Evolutionary conservation across 2,888 invertebrate genomes (phyloP), one percentile per base, ranked within the genome.

Genomic region (Epiblema foenella): DNA sequence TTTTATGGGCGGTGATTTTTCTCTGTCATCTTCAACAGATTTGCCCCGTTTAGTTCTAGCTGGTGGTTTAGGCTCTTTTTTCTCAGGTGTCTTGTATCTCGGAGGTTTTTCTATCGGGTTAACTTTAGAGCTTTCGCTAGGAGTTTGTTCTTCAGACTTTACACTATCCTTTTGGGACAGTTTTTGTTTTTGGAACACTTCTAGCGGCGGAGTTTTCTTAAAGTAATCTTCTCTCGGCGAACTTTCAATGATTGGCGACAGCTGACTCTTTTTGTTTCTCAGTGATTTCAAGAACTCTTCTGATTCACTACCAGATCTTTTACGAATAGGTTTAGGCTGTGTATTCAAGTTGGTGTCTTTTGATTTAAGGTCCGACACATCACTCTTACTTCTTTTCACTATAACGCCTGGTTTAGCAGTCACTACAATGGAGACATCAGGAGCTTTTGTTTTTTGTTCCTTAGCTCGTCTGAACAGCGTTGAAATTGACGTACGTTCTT

Each of bases 241-340:
- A 74, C 95, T 95, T 88, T 97, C 97, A 75, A 97, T 97, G 64
- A 97, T 97, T 0, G 97, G 97, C 10, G 97, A 96, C 20, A 97
- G 84, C 81, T 96, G 97, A 70, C 95, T 93, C 81, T 96, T 96
- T 76, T 94, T 95, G 69, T 94, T 94, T 76, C 90, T 88, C 24
- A 90, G 86, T 2, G 93, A 93, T 76, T 94, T 94, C 11, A 93
- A 83, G 75, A 94, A 94, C 76, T 95, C 94, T 78, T 95, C 95
- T 76, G 94, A 94, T 83, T 95, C 95, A 82, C 94, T 95, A 59
- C 95, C 95, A 69, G 94, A 91, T 79, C 95, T 89, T 85, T 95
- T 95, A 18, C 95, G 90, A 58, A 94, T 88, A 7, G 93, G 90
- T 82, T 93, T 91, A 3, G 87, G 84, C 79, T 92, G 89, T 29